Evolutionary conservation across 2,797 vertebrate species (phyloP), one percentile per base, ranked within the genome.

Genomic region (Myotis pilosus): DNA sequence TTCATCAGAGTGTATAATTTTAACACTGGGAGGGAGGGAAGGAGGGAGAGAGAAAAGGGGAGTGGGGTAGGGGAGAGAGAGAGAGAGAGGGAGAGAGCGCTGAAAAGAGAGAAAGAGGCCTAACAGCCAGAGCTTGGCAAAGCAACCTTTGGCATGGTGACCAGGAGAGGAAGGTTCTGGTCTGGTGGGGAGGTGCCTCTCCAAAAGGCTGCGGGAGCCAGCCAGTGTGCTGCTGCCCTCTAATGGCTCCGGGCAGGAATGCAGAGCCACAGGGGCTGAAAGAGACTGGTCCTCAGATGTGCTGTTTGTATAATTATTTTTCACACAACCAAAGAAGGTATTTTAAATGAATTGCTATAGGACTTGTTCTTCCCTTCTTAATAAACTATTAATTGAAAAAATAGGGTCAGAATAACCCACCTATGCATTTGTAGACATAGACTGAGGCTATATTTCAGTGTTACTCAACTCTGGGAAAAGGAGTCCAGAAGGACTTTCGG

Each of bases 141-240:
- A 96, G 74, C 96, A 96, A 94, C 95, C 97, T 97, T 96, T 97
- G 97, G 96, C 97, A 97, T 96, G 94, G 84, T 96, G 97, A 97
- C 96, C 95, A 82, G 87, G 91, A 96, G 93, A 96, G 93, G 96
- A 97, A 97, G 96, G 96, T 92, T 96, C 95, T 97, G 95, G 96
- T 96, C 89, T 97, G 95, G 95, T 96, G 41, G 51, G 80, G 94
- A 79, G 94, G 95, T 87, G 36, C 76, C 66, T 89, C 23, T 66
- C 75, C 49, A 38, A 60, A 71, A 22, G 8, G 55, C 82, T 55
- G 41, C 71, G 75, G 41, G 74, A 96, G 41, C 90, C 95, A 74
- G 81, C 93, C 91, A 30, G 69, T 97, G 78, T 23, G 57, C 87
- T 98, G 98, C 98, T 98, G 98, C 98, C 98, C 96, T 97, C 98